Percentiles rank a stretch among this genome's conserved stretches.
Conservation (phyloP, 2,797 vertebrate species). For the Myiothlypis coronata region DNA sequence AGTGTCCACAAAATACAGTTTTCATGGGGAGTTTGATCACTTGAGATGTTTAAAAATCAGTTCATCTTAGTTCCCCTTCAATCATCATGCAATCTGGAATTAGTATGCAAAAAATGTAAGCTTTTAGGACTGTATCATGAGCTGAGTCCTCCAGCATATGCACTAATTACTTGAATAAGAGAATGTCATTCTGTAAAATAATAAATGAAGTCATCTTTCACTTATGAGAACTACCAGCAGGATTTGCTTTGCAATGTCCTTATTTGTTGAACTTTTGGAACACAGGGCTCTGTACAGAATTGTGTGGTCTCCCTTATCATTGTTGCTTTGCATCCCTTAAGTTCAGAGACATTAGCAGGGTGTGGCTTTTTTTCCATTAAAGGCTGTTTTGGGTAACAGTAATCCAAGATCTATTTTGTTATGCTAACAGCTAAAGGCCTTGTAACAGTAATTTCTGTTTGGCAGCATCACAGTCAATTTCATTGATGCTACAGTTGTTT, state of each 20-base stretch:
- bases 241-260: constrained; percentile 18
- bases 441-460: constrained; percentile 57
- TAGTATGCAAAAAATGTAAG: constrained; percentile 16
- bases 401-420: constrained; percentile 28
- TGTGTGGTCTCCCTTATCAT: constrained; percentile 62
- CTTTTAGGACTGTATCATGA: neutral
- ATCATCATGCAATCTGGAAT: neutral
- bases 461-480: constrained; percentile 59
- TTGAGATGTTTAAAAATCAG: neutral
- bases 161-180: constrained; percentile 32
- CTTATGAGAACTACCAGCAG: constrained; percentile 42
- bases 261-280: constrained; percentile 45
- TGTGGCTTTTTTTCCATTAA: constrained; percentile 60
- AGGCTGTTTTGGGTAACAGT: constrained; percentile 31
- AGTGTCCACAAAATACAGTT: neutral
- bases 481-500: constrained; percentile 41
- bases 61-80: neutral
- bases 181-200: constrained; percentile 46
- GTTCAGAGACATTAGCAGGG: constrained; percentile 43
- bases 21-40: neutral
- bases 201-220: constrained; percentile 43
- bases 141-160: neutral
- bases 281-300: neutral
- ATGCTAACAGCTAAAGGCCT: constrained; percentile 55
- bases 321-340: constrained; percentile 37